Evolutionary conservation across 2,888 invertebrate genomes (phyloP).

Genomic region (Cataglyphis albicans): DNA sequence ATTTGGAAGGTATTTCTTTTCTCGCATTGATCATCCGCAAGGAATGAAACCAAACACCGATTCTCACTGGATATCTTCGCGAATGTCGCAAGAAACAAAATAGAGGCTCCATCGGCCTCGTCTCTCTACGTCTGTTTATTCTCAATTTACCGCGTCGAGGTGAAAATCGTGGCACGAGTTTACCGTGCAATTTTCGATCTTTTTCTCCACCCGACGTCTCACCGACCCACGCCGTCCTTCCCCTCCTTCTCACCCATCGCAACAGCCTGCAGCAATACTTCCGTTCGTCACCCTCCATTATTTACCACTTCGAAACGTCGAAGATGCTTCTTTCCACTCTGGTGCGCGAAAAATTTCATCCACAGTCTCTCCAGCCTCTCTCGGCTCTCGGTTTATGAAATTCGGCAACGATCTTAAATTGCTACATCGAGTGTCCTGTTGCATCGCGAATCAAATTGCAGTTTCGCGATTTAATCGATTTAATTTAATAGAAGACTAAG

Average conservation of each 20-base stretch:
- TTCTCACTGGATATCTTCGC: conserved; percentile 46
- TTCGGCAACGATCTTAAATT: conserved; percentile 55
- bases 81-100: conserved; percentile 48
- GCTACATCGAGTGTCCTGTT: conserved; percentile 22
- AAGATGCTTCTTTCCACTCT: conserved; percentile 66
- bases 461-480: not conserved
- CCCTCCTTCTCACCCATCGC: conserved; percentile 31
- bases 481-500: not conserved
- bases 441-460: conserved; percentile 10
- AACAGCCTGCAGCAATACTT: conserved; percentile 60
- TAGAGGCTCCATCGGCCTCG: conserved; percentile 50
- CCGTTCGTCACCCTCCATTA: conserved; percentile 75
- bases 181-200: conserved; percentile 76
- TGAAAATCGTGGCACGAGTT: conserved; percentile 76
- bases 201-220: conserved; percentile 49
- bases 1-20: not conserved
- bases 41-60: conserved; percentile 45
- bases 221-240: conserved; percentile 24
- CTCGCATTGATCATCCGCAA: conserved; percentile 25
- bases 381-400: conserved; percentile 41
- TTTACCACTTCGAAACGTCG: conserved; percentile 73
- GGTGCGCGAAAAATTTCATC: conserved; percentile 64
- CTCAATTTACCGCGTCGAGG: conserved; percentile 73
- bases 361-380: conserved; percentile 35
- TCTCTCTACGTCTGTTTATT: conserved; percentile 73